Evolutionary conservation across 2,888 invertebrate species (phyloP).

Genomic region (Microctonus hyperodae): DNA sequence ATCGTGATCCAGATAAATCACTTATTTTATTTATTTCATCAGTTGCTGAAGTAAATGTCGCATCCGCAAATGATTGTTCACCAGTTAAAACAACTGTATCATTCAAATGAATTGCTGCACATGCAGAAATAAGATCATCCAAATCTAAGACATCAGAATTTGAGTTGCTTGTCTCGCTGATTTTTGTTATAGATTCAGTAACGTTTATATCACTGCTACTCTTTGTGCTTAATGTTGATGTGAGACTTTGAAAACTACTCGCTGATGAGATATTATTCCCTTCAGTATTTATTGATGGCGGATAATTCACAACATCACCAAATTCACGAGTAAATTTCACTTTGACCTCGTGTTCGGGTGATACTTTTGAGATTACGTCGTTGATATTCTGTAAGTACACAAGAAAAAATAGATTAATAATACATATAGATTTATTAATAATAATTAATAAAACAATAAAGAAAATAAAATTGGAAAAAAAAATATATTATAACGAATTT

Average conservation of each 20-base stretch:
- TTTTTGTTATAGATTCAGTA: conserved; percentile 41
- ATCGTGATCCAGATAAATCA: not conserved
- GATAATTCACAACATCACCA: conserved; percentile 42
- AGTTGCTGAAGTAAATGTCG: conserved; percentile 51
- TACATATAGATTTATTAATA: no score
- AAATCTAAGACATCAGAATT: conserved; percentile 50
- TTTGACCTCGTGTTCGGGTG: conserved; percentile 53
- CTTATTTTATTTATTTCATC: conserved; percentile 33
- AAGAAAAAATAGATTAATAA: conserved; percentile 8
- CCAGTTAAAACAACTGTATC: conserved; percentile 33
- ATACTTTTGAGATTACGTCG: conserved; percentile 35
- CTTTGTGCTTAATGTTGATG: conserved; percentile 51
- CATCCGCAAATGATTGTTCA: conserved; percentile 49
- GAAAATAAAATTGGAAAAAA: conserved; percentile 8
- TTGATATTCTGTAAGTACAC: conserved; percentile 36
- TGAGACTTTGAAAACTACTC: conserved; percentile 56
- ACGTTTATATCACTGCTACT: conserved; percentile 50
- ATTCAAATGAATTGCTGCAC: conserved; percentile 47
- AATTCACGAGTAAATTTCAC: conserved; percentile 56
- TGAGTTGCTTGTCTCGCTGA: conserved; percentile 43
- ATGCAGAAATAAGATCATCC: conserved; percentile 54
- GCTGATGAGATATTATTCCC: conserved; percentile 51
- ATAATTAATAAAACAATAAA: not conserved
- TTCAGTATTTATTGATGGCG: not conserved
- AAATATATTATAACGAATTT: not conserved